Base-by-base conservation (phyloP, 2,888 invertebrate genomes). In the Chirona hameri region DNA sequence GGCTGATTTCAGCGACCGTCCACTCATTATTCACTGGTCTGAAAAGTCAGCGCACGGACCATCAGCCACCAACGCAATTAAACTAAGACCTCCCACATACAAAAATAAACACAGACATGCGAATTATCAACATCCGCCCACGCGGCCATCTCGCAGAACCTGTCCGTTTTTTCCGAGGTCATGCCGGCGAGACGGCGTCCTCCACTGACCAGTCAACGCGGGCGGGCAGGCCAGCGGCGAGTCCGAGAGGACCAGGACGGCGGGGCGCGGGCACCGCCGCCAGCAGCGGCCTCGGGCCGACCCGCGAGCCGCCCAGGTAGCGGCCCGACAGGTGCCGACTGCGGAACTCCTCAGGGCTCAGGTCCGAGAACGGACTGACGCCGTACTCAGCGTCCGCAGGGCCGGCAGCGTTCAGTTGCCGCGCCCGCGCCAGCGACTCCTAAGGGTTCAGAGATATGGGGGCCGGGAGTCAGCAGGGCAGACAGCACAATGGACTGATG, bases 301-400 rank as follows among this genome's bases (percentile, higher is more conserved):
- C 18, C 27, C 69, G 69, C 69, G 24, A 29, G 27, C 69, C 1
- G 72, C 31, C 24, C 60, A 21, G 60, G 24, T 24, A 60, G 65
- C 69, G 69, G 27, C 14, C 14, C 69, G 87, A 85, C 83, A 90
- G 86, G 84, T 91, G 90, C 29, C 89, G 86, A 0, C 89, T 89
- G 86, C 87, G 88, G 86, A 92, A 93, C 87, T 93, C 92, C 14
- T 89, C 88, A 85, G 90, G 89, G 12, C 91, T 91, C 88, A 93
- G 88, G 86, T 93, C 92, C 9, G 92, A 91, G 84, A 91, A 90
- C 82, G 89, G 89, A 0, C 91, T 93, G 0, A 92, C 86, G 4
- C 92, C 92, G 87, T 90, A 92, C 46, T 87, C 87, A 0, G 92
- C 92, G 76, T 76, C 76, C 0, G 7, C 76, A 12, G 21, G 39